Evolutionary conservation across 53 echinoderm and acorn worm genomes (phyloP), one percentile per base, ranked within the genome.

Genomic region (Paracentrotus lividus): DNA sequence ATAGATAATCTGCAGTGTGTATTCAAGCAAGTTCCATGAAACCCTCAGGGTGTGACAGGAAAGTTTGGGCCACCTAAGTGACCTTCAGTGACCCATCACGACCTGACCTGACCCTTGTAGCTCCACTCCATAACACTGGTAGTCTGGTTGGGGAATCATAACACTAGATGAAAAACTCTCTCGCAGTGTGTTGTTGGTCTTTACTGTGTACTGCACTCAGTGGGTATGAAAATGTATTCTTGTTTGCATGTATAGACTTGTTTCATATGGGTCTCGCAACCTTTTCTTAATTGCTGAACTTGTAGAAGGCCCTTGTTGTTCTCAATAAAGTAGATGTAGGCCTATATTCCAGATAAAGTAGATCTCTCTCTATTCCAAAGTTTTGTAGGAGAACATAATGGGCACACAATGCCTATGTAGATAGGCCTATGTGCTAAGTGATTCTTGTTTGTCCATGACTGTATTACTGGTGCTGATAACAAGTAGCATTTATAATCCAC

Each of bases 61-160:
- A 89, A 61, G 59, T 61, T 43, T 61, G 89, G 89, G 89, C 89
- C 89, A 64, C 61, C 89, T 64, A 55, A 44, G 68, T 72, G 90
- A 90, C 90, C 90, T 72, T 67, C 43, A 5, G 72, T 72, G 90
- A 90, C 90, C 90, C 72, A 52, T 90, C 49, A 32, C 56, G 90
- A 90, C 90, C 90, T 33, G 90, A 90, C 72, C 90, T 90, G 90
- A 90, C 90, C 90, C 72, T 75, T 49, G 36, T 42, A 56, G 90
- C 90, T 72, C 52, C 47, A 51, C 69, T 68, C 69, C 90, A 90
- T 72, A 90, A 90, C 90, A 68, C 56, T 86, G 81, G n/a, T 56
- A 86, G 86, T 86, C 54, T 86, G 86, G 54, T 56, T n/a, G 36
- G 7, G 34, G 33, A 56, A 86, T 33, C 86, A 86, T 8, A 86